These are phyloP conservation scores for Eira barbara DNA, from an alignment of 2,113 vertebrate genomes.

Conservation along the genomic window DNA sequence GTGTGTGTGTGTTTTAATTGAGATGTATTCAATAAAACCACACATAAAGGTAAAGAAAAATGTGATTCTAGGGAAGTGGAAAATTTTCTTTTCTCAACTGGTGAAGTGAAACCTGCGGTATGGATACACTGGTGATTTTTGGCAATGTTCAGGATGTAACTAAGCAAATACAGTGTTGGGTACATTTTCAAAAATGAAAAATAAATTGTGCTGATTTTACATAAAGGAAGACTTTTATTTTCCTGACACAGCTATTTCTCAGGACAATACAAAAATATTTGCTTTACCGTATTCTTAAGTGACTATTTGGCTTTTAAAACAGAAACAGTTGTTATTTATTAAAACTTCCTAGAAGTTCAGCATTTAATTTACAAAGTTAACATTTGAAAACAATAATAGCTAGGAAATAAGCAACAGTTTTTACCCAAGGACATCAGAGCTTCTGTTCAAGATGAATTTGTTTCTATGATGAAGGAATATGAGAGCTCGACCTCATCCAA, in stretches of 20 bases:
- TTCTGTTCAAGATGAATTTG: background rate
- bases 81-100: background rate
- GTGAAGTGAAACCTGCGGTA: background rate
- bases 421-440: background rate
- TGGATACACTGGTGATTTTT: background rate
- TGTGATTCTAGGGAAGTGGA: background rate
- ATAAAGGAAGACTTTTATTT: slow-evolving; percentile 17
- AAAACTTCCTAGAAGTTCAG: background rate
- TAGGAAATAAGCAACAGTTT: background rate
- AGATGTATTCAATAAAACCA: background rate
- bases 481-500: too few species aligned
- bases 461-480: background rate
- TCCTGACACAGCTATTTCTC: slow-evolving; percentile 46
- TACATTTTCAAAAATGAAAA: slow-evolving; percentile 11
- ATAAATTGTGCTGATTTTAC: slow-evolving; percentile 43
- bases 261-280: background rate
- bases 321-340: background rate
- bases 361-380: background rate
- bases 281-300: background rate
- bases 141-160: background rate
- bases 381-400: background rate
- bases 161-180: background rate
- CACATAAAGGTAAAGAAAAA: background rate
- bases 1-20: background rate
- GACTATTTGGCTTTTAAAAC: background rate